Percentiles rank a stretch among this genome's conserved stretches.
phyloP scores from a whole-genome alignment of 2,888 invertebrate species.

The Latrodectus elegans region DNA sequence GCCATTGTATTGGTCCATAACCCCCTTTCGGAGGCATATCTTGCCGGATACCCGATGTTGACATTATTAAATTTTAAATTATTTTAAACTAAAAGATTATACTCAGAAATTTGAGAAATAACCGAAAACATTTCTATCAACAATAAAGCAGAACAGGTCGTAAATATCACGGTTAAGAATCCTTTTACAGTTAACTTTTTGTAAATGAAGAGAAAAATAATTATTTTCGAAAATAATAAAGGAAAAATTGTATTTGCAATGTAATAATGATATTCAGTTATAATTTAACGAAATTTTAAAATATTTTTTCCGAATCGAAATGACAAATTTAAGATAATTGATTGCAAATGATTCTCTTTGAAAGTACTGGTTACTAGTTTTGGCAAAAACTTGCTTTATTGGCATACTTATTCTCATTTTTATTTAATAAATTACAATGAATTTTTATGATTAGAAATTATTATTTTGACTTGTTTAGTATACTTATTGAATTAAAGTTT shows the following conservation, averaged over 20 bases:
- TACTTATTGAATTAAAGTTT: too few relatives aligned
- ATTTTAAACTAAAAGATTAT: background rate
- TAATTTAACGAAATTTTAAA: too few relatives aligned
- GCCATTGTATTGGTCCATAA: slow-evolving; percentile 84
- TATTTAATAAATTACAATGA: too few relatives aligned
- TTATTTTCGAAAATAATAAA: background rate
- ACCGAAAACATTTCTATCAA: background rate
- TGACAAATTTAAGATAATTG: too few relatives aligned
- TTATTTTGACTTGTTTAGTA: too few relatives aligned
- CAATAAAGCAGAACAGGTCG: slow-evolving; percentile 14
- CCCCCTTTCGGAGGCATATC: slow-evolving; percentile 96
- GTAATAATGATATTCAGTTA: background rate
- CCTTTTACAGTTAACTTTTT: background rate
- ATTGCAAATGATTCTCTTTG: too few relatives aligned
- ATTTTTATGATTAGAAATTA: too few relatives aligned
- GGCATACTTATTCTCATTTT: too few relatives aligned
- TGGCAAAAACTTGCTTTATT: too few relatives aligned
- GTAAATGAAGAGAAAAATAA: too few relatives aligned
- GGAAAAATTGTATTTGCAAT: background rate
- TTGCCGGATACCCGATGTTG: slow-evolving; percentile 78
- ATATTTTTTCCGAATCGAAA: too few relatives aligned
- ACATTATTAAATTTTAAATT: slow-evolving; percentile 11
- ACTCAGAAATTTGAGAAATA: background rate
- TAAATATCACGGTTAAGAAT: slow-evolving; percentile 30
- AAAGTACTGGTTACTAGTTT: too few relatives aligned